Base-by-base conservation (phyloP, 2,888 invertebrate genomes). In the Auanema sp. region DNA sequence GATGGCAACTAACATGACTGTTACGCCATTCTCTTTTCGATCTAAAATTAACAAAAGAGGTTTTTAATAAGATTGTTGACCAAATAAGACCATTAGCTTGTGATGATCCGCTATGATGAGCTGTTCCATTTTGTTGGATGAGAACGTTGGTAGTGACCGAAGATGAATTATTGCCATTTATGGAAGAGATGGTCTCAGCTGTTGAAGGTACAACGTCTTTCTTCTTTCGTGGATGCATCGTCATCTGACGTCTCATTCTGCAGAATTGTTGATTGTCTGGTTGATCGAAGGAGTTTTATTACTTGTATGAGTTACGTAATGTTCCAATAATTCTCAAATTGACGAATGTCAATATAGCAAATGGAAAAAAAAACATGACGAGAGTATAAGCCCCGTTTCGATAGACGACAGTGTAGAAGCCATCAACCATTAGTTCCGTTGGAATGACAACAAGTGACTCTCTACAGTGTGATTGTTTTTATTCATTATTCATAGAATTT, bases 1-100 rank as follows among this genome's bases (percentile, higher is more conserved):
- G 56, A 80, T 79, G 14, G 78, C 79, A 33, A 80, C 74, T 43
- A 80, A 68, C 80, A 80, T 80, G 1, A 79, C 66, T 10, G 79
- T 78, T 18, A 79, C 75, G 41, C 75, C 75, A 58, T 75, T 69
- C 23, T 79, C 79, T 50, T 77, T 79, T 41, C 66, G 59, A 12
- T 69, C 75, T 75, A 55, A 71, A 71, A 65, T 21, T 16, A 50
- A 2, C 21, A 21, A 49, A 50, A 14, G 16, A 50, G 21, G 16
- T 21, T 21, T 52, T 52, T 52, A 21, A 16, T 21, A 6, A 24
- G 16, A 47, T 47, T 47, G 47, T 21, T 47, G 21, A 23, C 21
- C 5, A 18, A 23, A 47, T 33, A 33, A 33, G 33, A 33, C 33
- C 33, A 33, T 33, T 33, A 33, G 33, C 33, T 47, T 47, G 16